Evolutionary conservation across 2,888 invertebrate species (phyloP).

Genomic region (Drosophila percnosoma): DNA sequence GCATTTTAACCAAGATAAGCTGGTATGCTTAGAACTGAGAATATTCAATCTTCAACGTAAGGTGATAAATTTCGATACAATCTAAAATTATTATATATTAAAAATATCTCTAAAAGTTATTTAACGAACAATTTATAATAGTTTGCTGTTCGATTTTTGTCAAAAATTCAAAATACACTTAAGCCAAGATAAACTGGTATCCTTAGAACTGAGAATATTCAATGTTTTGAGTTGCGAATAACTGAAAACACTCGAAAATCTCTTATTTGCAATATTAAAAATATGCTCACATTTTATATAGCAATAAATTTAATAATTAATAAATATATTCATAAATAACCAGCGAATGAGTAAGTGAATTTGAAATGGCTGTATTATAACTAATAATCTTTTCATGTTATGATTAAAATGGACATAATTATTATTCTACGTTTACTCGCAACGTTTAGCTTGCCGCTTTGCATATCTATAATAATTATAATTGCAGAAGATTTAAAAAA

Average conservation of each 20-base stretch:
- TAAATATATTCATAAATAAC: no score
- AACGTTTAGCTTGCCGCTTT: neutral
- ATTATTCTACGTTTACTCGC: neutral
- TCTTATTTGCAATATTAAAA: neutral
- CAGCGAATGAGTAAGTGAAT: fast-evolving
- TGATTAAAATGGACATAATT: neutral
- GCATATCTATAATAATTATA: neutral
- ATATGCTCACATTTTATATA: neutral
- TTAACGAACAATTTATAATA: neutral
- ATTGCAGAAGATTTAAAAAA: neutral
- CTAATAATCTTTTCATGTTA: no score
- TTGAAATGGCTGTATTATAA: neutral
- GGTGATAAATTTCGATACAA: neutral
- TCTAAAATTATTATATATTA: no score
- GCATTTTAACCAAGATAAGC: neutral
- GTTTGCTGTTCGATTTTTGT: neutral
- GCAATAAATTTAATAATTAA: neutral
- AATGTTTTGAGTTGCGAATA: neutral
- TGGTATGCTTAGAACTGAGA: neutral
- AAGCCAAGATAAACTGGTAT: neutral
- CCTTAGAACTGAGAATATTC: neutral
- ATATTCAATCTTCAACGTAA: neutral
- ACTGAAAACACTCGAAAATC: neutral
- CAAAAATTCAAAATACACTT: neutral
- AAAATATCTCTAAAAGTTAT: neutral